These are phyloP conservation scores for Centropristis striata DNA, from an alignment of 2,113 vertebrate genomes.

Conservation along the genomic window DNA sequence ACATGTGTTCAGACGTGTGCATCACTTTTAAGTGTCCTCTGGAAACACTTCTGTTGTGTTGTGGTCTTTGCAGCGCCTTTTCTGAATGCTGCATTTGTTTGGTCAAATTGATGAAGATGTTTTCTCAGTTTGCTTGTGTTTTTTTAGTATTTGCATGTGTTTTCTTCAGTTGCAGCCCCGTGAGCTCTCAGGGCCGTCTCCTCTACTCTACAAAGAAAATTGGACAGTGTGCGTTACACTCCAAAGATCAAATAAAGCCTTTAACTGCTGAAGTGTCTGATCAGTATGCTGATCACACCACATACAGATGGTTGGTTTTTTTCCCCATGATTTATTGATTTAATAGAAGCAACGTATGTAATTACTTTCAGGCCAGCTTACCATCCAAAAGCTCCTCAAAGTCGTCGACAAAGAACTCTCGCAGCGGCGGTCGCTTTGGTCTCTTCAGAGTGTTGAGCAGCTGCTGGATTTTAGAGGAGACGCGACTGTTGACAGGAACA, in stretches of 20 bases:
- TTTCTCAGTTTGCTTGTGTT: too few species aligned
- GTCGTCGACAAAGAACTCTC: constrained; percentile 97
- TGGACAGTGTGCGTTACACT: not conserved
- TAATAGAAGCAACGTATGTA: constrained; percentile 11
- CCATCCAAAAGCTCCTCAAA: constrained; percentile 96
- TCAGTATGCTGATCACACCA: constrained; percentile 13
- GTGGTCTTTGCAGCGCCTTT: too few species aligned
- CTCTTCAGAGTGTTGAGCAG: constrained; percentile 96
- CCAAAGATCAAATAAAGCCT: not conserved
- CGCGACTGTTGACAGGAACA: constrained; percentile 95
- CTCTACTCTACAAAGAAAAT: not conserved
- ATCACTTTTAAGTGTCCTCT: too few species aligned
- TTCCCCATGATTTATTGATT: constrained; percentile 41
- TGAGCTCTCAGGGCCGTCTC: too few species aligned
- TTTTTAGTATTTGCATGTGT: too few species aligned
- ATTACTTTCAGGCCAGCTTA: constrained; percentile 74
- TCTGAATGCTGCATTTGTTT: too few species aligned
- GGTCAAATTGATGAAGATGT: too few species aligned
- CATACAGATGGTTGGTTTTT: not conserved
- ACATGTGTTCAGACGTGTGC: too few species aligned
- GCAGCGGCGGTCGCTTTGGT: constrained; percentile 94
- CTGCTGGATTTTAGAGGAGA: constrained; percentile 98
- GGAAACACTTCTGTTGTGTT: too few species aligned
- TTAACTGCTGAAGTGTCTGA: not conserved
- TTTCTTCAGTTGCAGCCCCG: too few species aligned